Percentiles rank a stretch among this genome's conserved stretches.
Evolutionary conservation across 2,888 invertebrate species (phyloP).

Genomic region (Lasioglossum lativentre): DNA sequence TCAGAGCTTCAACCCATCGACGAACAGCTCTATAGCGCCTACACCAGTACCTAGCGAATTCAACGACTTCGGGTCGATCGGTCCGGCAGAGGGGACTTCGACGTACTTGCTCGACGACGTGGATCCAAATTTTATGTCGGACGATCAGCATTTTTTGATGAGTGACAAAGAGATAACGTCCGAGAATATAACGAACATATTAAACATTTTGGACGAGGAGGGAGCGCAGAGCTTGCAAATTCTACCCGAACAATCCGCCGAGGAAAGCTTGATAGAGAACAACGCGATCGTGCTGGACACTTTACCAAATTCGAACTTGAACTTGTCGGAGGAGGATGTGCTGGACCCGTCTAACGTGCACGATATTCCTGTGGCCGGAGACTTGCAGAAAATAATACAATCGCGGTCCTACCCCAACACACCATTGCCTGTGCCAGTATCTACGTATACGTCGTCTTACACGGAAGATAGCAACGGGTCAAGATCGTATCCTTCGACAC

Average conservation of each 20-base stretch:
- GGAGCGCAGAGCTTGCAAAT: conserved; percentile 74
- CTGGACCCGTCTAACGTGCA: conserved; percentile 75
- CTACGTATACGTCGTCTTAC: conserved; percentile 74
- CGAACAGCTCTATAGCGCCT: conserved; percentile 88
- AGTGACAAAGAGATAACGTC: conserved; percentile 84
- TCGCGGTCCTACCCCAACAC: conserved; percentile 84
- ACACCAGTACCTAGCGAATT: conserved; percentile 91
- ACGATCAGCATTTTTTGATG: conserved; percentile 80
- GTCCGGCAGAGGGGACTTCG: conserved; percentile 86
- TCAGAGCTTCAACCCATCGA: conserved; percentile 84
- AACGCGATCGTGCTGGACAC: conserved; percentile 70
- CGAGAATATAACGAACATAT: conserved; percentile 89
- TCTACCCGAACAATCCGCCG: conserved; percentile 71
- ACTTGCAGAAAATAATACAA: conserved; percentile 79
- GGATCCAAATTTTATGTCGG: conserved; percentile 79
- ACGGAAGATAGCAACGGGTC: conserved; percentile 84
- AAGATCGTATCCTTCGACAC: conserved; percentile 92
- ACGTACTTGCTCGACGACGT: conserved; percentile 81
- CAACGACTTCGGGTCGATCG: conserved; percentile 89
- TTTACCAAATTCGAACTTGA: conserved; percentile 75
- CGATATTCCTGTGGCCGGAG: conserved; percentile 71
- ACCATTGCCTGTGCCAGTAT: conserved; percentile 79
- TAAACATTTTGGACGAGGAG: conserved; percentile 87
- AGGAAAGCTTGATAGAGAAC: conserved; percentile 70
- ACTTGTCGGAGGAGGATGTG: conserved; percentile 71